phyloP scores from a whole-genome alignment of 2,888 invertebrate genomes.

The Gerris lacustris region DNA sequence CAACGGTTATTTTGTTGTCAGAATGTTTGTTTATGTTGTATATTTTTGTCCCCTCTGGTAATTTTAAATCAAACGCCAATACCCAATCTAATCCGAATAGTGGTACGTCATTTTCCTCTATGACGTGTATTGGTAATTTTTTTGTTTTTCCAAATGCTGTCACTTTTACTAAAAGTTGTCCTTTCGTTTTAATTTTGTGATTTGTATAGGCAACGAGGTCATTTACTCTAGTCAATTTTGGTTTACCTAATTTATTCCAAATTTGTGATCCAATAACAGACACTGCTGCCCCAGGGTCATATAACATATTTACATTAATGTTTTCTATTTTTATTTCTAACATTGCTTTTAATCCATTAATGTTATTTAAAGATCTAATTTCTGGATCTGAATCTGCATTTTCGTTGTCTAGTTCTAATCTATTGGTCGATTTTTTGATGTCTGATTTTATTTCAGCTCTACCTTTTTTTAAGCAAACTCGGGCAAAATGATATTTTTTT shows the following conservation, averaged over 20 bases:
- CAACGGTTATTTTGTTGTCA: not conserved
- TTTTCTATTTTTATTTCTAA: no score
- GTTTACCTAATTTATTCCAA: no score
- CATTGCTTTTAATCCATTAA: no score
- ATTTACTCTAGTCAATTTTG: not conserved
- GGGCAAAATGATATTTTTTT: no score
- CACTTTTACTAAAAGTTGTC: not conserved
- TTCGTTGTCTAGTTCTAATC: not conserved
- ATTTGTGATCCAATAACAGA: no score
- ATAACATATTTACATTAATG: no score
- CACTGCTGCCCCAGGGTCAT: no score
- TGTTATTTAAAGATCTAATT: no score
- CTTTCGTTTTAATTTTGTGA: not conserved
- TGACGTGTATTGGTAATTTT: not conserved
- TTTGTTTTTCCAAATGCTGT: not conserved
- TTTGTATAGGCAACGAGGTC: not conserved
- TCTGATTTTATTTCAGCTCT: no score
- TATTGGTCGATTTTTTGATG: no score
- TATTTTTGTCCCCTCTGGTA: constrained; percentile 5
- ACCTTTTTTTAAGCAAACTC: no score
- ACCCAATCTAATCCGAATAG: constrained; percentile 11
- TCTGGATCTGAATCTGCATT: no score
- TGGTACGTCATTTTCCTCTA: not conserved
- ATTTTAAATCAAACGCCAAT: not conserved
- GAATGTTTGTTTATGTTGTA: not conserved